These are phyloP conservation scores for Syrphus vitripennis DNA, from an alignment of 2,888 invertebrate species.

Conservation along the genomic window DNA sequence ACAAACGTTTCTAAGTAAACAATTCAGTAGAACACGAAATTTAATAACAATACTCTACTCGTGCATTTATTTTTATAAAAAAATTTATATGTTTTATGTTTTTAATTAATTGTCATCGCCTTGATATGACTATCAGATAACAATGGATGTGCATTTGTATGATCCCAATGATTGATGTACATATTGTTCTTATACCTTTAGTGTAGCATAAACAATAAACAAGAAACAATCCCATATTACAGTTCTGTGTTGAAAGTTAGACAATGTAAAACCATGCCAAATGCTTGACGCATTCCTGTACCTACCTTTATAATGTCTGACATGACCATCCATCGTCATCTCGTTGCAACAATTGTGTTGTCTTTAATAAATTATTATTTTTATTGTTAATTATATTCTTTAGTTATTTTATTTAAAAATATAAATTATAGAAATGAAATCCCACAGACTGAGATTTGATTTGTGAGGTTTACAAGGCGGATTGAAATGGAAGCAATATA, in stretches of 20 bases:
- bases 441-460: neutral
- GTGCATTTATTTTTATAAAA: neutral
- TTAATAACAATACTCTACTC: conserved; percentile 5
- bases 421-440: conserved; percentile 23
- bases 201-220: neutral
- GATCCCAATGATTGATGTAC: conserved; percentile 56
- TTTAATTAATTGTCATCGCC: conserved; percentile 70
- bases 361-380: conserved; percentile 30
- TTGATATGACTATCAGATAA: conserved; percentile 55
- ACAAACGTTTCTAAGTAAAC: conserved; percentile 4
- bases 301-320: no score
- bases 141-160: conserved; percentile 39
- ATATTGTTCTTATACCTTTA: conserved; percentile 45
- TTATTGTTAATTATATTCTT: conserved; percentile 22
- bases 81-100: conserved; percentile 15
- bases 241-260: conserved; percentile 54
- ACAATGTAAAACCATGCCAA: conserved; percentile 42
- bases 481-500: conserved; percentile 42
- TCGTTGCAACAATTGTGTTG: conserved; percentile 31
- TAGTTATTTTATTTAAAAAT: conserved; percentile 29
- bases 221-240: neutral
- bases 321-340: neutral
- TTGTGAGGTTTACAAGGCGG: conserved; percentile 9
- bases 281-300: conserved; percentile 45
- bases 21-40: conserved; percentile 19